These are phyloP conservation scores for Agrotis puta DNA, from an alignment of 2,888 invertebrate genomes.

Conservation along the genomic window DNA sequence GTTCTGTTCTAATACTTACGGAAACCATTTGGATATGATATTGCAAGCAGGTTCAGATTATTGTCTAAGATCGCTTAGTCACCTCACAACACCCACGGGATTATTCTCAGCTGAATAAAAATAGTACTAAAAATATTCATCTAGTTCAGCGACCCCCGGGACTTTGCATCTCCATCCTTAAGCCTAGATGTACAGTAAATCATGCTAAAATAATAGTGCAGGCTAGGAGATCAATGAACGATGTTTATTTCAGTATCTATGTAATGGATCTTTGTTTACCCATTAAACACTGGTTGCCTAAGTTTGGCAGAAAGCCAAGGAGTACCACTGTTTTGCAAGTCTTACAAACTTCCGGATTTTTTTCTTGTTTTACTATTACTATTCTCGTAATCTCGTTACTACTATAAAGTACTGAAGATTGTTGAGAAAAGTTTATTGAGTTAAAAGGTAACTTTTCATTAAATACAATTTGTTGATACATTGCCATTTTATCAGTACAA, in stretches of 20 bases:
- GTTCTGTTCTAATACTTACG: not conserved
- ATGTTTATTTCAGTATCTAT: slow-evolving; percentile 77
- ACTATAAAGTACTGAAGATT: slow-evolving; percentile 7
- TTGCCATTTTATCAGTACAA: slow-evolving; percentile 15
- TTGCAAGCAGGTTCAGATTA: slow-evolving; percentile 8
- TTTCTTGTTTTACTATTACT: slow-evolving; percentile 43
- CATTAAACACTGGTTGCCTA: slow-evolving; percentile 72
- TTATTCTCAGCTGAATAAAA: slow-evolving; percentile 28
- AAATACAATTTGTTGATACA: slow-evolving; percentile 3
- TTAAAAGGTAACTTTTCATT: slow-evolving; percentile 11
- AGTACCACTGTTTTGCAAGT: slow-evolving; percentile 67
- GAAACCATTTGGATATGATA: slow-evolving; percentile 12
- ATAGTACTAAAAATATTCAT: slow-evolving; percentile 23
- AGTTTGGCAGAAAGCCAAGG: slow-evolving; percentile 74
- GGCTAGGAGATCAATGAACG: slow-evolving; percentile 74
- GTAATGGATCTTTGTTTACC: slow-evolving; percentile 78
- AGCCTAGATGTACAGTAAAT: slow-evolving; percentile 44
- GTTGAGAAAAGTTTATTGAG: slow-evolving; percentile 1
- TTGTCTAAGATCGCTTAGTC: slow-evolving; percentile 23
- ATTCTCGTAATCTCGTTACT: slow-evolving; percentile 19
- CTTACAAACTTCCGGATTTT: slow-evolving; percentile 59
- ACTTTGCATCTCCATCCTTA: slow-evolving; percentile 21
- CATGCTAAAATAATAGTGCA: slow-evolving; percentile 59
- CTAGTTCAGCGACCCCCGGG: slow-evolving; percentile 36
- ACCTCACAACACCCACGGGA: not conserved